These are phyloP conservation scores for Eudyptes chrysolophus DNA, from an alignment of 2,113 vertebrate species.

Conservation along the genomic window DNA sequence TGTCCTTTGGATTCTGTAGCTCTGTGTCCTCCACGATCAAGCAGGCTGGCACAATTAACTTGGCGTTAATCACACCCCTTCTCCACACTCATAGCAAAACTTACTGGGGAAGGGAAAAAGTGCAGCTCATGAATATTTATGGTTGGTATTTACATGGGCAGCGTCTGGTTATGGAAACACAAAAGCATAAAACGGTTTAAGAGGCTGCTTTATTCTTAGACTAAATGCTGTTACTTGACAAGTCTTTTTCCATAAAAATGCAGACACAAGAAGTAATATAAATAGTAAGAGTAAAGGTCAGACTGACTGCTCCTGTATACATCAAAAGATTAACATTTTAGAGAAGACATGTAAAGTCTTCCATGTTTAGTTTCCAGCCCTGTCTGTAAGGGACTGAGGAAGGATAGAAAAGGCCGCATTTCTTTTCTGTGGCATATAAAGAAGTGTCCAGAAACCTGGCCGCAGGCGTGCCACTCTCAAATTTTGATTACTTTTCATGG, in stretches of 20 bases:
- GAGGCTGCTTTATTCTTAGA: background rate
- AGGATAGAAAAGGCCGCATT: background rate
- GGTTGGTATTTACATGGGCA: background rate
- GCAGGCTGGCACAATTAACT: background rate
- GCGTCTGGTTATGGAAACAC: background rate
- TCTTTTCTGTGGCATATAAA: fast-evolving
- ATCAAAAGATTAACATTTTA: background rate
- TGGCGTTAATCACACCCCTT: background rate
- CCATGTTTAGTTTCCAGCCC: fast-evolving
- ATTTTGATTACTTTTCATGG: fast-evolving
- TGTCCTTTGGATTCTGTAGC: background rate
- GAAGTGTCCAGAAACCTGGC: background rate
- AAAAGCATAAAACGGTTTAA: background rate
- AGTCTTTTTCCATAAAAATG: background rate
- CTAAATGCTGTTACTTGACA: background rate
- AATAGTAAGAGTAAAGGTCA: background rate
- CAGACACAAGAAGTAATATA: background rate
- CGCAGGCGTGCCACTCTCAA: fast-evolving
- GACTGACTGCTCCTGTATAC: background rate
- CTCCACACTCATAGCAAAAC: fast-evolving
- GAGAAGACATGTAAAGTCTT: background rate
- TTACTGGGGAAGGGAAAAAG: background rate
- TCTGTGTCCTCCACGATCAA: background rate
- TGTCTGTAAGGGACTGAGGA: background rate
- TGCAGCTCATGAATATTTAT: background rate